Evolutionary conservation across 2,113 vertebrate species (phyloP).

Genomic region (Dicrurus megarhynchus): DNA sequence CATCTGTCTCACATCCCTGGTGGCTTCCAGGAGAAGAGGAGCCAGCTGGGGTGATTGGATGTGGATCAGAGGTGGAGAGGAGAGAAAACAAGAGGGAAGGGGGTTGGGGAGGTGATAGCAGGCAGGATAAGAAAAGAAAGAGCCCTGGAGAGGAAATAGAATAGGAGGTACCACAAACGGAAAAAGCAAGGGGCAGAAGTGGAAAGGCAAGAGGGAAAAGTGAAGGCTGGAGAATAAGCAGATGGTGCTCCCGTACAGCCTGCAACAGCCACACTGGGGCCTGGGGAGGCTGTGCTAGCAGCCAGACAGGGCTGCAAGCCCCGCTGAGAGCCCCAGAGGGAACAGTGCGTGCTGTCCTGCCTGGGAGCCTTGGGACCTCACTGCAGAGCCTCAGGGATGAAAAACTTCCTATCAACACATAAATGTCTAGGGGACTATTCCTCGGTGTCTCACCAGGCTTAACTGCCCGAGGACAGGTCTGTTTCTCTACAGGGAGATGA

Average conservation of each 20-base stretch:
- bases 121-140: background rate
- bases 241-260: background rate
- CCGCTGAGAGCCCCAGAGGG: background rate
- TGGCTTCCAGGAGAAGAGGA: background rate
- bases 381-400: background rate
- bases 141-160: background rate
- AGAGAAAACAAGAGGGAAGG: background rate
- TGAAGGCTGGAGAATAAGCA: background rate
- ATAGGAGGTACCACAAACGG: background rate
- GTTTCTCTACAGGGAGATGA: background rate
- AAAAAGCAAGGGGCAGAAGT: background rate
- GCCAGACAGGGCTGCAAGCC: background rate
- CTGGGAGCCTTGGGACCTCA: background rate
- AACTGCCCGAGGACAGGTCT: background rate
- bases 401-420: background rate
- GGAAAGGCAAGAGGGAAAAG: background rate
- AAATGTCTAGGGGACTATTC: background rate
- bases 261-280: background rate
- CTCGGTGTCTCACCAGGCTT: background rate
- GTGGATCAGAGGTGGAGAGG: background rate
- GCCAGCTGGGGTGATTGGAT: slow-evolving; percentile 1
- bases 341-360: background rate
- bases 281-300: background rate
- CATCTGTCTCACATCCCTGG: slow-evolving; percentile 33
- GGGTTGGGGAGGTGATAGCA: background rate